Percentiles rank a stretch among this genome's conserved stretches.
Evolutionary conservation across 2,888 invertebrate species (phyloP).

Genomic region (Ctenicera cuprea): DNA sequence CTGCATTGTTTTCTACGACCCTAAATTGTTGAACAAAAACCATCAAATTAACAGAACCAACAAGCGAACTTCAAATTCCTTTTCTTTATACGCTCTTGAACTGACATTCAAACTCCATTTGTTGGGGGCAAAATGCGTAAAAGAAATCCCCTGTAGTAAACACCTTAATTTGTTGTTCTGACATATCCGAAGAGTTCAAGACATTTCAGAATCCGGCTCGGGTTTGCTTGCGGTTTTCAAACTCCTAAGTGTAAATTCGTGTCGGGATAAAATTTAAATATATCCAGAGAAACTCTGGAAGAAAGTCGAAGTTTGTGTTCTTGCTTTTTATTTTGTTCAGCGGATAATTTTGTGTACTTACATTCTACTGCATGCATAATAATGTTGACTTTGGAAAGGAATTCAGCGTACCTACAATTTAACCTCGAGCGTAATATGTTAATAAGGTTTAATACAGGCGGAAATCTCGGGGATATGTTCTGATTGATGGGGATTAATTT

Average conservation of each 20-base stretch:
- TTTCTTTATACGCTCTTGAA: neutral
- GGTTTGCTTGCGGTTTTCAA: slow-evolving; percentile 12
- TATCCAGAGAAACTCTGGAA: neutral
- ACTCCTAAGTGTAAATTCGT: slow-evolving; percentile 27
- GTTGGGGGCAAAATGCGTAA: neutral
- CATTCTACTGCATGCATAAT: no score
- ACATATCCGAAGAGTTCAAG: slow-evolving; percentile 8
- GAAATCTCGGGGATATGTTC: no score
- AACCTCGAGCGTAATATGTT: no score
- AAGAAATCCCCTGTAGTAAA: slow-evolving; percentile 2
- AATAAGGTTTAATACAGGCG: no score
- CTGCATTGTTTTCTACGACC: neutral
- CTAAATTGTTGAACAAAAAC: neutral
- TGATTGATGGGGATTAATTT: no score
- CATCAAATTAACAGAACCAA: slow-evolving; percentile 2
- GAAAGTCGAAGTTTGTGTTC: neutral
- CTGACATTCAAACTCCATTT: neutral
- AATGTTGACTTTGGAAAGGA: no score
- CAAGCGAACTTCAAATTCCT: neutral
- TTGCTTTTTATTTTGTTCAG: neutral
- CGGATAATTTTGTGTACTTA: no score
- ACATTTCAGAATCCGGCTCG: slow-evolving; percentile 2
- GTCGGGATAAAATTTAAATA: slow-evolving; percentile 27
- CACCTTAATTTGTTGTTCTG: slow-evolving; percentile 24
- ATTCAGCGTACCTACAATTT: no score